A percentile compares a stretch with the other conserved stretches of the same genome.
Conservation (phyloP, 1,140 invertebrate species). For the Sogatella furcifera region DNA sequence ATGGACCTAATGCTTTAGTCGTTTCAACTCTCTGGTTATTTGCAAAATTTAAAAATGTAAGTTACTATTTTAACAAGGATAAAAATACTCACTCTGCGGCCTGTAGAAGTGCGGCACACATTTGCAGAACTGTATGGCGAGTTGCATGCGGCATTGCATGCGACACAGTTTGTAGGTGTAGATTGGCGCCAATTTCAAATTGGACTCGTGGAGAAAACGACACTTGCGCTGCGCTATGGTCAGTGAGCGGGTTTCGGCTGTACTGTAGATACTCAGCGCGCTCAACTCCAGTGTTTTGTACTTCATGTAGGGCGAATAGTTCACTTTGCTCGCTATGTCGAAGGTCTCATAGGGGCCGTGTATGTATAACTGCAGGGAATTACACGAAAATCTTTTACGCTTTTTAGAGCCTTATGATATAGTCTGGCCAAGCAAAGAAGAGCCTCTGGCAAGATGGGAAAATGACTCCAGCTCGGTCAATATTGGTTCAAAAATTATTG, state of each 20-base stretch:
- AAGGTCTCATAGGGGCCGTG: conserved; percentile 44
- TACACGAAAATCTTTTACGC: not conserved
- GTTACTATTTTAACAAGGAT: no score
- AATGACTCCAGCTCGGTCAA: no score
- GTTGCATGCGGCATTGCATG: conserved; percentile 48
- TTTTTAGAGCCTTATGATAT: no score
- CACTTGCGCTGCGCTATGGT: conserved; percentile 48
- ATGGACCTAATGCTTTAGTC: no score
- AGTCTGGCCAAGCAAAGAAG: no score
- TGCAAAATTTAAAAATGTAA: no score
- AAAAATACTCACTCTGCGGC: conserved; percentile 32
- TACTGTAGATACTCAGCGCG: conserved; percentile 33
- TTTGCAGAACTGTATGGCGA: conserved; percentile 43
- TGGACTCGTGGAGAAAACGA: conserved; percentile 47
- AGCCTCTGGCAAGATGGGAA: no score
- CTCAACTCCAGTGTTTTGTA: conserved; percentile 32
- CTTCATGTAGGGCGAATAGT: conserved; percentile 34
- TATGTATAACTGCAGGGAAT: conserved; percentile 37
- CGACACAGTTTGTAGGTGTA: conserved; percentile 53
- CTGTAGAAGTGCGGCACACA: conserved; percentile 55
- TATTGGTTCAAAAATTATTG: no score
- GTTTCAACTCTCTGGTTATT: no score
- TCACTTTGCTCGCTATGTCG: conserved; percentile 40
- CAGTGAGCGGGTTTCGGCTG: conserved; percentile 32
- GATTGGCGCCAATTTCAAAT: conserved; percentile 45